A percentile compares a stretch with the other conserved stretches of the same genome.
phyloP scores from a whole-genome alignment of 2,888 invertebrate genomes.

The Carabus problematicus region DNA sequence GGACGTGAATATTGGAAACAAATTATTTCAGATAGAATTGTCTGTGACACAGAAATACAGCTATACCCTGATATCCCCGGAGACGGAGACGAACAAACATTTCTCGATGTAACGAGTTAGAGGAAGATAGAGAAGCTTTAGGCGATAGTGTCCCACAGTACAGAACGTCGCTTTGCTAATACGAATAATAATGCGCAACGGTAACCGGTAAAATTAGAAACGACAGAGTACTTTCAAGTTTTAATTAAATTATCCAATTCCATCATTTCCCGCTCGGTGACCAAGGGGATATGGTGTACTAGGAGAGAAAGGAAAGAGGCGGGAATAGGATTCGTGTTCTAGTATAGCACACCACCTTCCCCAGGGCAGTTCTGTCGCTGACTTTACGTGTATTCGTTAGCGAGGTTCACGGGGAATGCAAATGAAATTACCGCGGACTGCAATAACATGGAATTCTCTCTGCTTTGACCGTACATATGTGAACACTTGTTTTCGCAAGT shows the following conservation, averaged over 20 bases:
- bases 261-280: constrained; percentile 48
- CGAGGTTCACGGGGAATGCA: constrained; percentile 31
- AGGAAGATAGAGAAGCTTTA: background rate
- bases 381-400: constrained; percentile 19
- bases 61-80: background rate
- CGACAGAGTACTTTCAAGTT: constrained; percentile 50
- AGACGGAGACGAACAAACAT: background rate
- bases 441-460: constrained; percentile 7
- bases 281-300: background rate
- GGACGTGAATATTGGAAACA: constrained; percentile 13
- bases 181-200: constrained; percentile 43
- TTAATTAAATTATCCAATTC: constrained; percentile 52
- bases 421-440: constrained; percentile 32
- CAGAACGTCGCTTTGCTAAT: constrained; percentile 29
- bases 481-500: too few species aligned
- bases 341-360: background rate
- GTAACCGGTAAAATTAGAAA: constrained; percentile 44
- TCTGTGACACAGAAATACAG: constrained; percentile 8
- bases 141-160: constrained; percentile 1
- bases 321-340: background rate
- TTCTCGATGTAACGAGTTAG: background rate
- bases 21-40: constrained; percentile 3
- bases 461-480: too few species aligned
- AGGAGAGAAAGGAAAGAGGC: background rate
- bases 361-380: background rate